These are phyloP conservation scores for Rhinichthys klamathensis DNA, from an alignment of 2,113 vertebrate species.

Conservation along the genomic window DNA sequence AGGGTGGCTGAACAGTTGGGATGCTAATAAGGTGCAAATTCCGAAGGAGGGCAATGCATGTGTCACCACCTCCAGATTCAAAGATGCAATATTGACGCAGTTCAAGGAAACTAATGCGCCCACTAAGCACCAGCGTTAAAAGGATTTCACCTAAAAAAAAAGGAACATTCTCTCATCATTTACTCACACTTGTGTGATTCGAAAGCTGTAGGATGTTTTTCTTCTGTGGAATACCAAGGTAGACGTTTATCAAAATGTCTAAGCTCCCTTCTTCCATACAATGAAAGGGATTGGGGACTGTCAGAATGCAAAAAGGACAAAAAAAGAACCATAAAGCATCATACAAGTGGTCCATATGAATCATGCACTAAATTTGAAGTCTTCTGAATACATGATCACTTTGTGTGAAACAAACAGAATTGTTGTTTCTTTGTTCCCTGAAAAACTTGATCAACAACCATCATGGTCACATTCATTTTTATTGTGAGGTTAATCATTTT, in stretches of 20 bases:
- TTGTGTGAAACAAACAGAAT: not conserved
- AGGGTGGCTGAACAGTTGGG: constrained; percentile 36
- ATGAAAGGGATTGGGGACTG: not conserved
- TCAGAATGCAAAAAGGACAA: not conserved
- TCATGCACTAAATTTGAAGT: not conserved
- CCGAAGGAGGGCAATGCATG: constrained; percentile 40
- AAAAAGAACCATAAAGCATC: not conserved
- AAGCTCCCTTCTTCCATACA: not conserved
- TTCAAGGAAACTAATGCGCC: not conserved
- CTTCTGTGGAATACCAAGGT: not conserved
- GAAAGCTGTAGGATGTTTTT: not conserved
- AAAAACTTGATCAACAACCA: not conserved
- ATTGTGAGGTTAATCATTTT: no score
- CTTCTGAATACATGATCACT: not conserved
- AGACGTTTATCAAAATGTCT: not conserved
- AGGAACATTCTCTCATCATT: not conserved
- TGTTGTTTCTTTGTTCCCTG: not conserved
- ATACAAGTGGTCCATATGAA: no score
- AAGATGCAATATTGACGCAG: constrained; percentile 11
- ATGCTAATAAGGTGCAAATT: constrained; percentile 45
- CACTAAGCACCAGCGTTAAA: not conserved
- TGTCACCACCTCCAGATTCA: constrained; percentile 27
- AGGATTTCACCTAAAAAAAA: constrained; percentile 10
- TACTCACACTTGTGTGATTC: not conserved
- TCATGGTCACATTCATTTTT: no score